A percentile compares a stretch with the other conserved stretches of the same genome.
These are phyloP conservation scores for Rotaria socialis DNA, from an alignment of 2,888 invertebrate genomes.

Conservation along the genomic window DNA sequence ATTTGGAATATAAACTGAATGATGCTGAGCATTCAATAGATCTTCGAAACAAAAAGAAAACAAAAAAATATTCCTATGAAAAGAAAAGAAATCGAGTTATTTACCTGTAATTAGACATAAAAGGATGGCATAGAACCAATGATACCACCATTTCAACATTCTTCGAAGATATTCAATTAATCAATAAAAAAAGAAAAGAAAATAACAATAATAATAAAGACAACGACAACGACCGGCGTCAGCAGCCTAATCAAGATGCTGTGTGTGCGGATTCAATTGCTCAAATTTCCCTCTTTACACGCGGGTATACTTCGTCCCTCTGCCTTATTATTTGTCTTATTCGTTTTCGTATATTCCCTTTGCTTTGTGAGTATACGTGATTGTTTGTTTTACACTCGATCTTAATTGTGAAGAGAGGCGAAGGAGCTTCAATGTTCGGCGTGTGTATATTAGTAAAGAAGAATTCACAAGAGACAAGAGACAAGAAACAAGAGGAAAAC, in stretches of 20 bases:
- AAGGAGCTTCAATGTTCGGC: not conserved
- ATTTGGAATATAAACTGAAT: not conserved
- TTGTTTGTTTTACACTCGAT: slow-evolving; percentile 32
- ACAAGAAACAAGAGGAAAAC: not conserved
- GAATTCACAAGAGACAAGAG: not conserved
- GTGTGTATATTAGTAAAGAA: not conserved
- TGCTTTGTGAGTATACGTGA: not conserved
- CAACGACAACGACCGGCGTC: not conserved
- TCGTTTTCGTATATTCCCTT: not conserved
- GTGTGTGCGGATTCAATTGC: slow-evolving; percentile 21
- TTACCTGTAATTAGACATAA: not conserved
- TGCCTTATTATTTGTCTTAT: not conserved
- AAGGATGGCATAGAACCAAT: not conserved
- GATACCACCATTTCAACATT: not conserved
- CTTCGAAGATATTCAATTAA: not conserved
- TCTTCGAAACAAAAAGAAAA: not conserved
- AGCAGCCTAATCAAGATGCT: not conserved
- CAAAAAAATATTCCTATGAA: not conserved
- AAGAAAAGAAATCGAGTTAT: not conserved
- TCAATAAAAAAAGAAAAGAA: not conserved
- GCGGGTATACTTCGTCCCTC: not conserved
- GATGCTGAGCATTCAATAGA: not conserved
- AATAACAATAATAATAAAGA: not conserved
- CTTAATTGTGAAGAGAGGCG: slow-evolving; percentile 23
- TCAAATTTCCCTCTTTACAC: slow-evolving; percentile 14